Evolutionary conservation across 2,888 invertebrate genomes (phyloP).

Genomic region (Phorcus lineatus): DNA sequence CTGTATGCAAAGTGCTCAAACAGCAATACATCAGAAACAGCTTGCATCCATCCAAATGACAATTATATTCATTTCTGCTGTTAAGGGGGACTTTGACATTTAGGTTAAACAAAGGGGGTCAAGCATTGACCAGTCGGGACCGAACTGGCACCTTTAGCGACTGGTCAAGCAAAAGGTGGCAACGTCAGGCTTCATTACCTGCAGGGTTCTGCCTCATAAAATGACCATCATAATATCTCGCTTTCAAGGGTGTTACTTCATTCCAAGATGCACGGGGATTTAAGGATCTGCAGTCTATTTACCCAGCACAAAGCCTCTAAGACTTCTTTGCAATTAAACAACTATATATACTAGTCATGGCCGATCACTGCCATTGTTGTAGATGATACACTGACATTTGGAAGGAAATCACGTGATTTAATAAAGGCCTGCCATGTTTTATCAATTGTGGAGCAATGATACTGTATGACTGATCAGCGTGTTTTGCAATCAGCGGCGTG

Average conservation of each 20-base stretch:
- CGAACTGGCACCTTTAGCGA: background rate
- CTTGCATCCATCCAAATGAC: background rate
- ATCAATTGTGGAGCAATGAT: no score
- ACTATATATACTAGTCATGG: background rate
- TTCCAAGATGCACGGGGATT: background rate
- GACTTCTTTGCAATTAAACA: background rate
- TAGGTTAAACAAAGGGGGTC: background rate
- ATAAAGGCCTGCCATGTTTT: no score
- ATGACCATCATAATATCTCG: background rate
- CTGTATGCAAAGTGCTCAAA: no score
- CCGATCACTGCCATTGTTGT: no score
- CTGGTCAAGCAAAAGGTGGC: background rate
- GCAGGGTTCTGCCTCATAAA: background rate
- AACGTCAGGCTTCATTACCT: background rate
- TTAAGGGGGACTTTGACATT: background rate
- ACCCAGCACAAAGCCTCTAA: background rate
- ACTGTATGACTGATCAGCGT: no score
- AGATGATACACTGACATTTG: no score
- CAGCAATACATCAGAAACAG: background rate
- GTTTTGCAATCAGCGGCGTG: no score
- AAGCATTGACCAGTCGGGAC: no score
- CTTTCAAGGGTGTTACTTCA: background rate
- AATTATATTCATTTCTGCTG: background rate
- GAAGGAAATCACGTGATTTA: no score
- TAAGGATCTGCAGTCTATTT: background rate